These are phyloP conservation scores for Ophion costatus DNA, from an alignment of 2,888 invertebrate genomes.

Conservation along the genomic window DNA sequence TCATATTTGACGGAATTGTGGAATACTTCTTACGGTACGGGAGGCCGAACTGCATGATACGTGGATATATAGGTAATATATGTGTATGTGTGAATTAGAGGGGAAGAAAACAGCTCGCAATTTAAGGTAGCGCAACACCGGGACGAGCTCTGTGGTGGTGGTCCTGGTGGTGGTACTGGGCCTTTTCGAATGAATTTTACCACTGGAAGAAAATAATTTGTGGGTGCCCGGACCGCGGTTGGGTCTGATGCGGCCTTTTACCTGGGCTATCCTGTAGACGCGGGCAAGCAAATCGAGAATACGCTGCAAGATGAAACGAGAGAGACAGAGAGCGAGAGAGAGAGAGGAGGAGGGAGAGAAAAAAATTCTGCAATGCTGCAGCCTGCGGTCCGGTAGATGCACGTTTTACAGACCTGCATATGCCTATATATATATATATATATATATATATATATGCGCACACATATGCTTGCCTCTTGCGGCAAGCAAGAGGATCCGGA, in stretches of 20 bases:
- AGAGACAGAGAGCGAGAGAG: too few species aligned
- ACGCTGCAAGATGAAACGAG: conserved; percentile 73
- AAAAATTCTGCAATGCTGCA: conserved; percentile 38
- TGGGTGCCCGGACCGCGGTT: conserved; percentile 76
- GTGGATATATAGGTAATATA: too few species aligned
- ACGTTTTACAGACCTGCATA: neutral
- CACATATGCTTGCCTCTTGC: neutral
- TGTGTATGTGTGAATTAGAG: neutral
- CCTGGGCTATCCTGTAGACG: conserved; percentile 54
- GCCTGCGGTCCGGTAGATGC: conserved; percentile 59
- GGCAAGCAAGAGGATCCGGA: neutral
- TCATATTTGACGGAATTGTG: too few species aligned
- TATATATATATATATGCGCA: neutral
- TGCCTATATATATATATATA: neutral
- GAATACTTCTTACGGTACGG: too few species aligned
- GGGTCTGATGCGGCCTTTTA: conserved; percentile 76
- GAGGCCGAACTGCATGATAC: too few species aligned
- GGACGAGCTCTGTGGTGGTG: conserved; percentile 35
- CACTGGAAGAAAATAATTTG: conserved; percentile 80
- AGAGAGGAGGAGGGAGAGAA: neutral
- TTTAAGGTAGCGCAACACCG: conserved; percentile 35
- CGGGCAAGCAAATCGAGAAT: conserved; percentile 58
- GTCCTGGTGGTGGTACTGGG: conserved; percentile 10
- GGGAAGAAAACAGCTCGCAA: conserved; percentile 13
- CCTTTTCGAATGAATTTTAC: conserved; percentile 73